phyloP scores from a whole-genome alignment of 2,888 invertebrate genomes.

The Orchesellides sinensis region DNA sequence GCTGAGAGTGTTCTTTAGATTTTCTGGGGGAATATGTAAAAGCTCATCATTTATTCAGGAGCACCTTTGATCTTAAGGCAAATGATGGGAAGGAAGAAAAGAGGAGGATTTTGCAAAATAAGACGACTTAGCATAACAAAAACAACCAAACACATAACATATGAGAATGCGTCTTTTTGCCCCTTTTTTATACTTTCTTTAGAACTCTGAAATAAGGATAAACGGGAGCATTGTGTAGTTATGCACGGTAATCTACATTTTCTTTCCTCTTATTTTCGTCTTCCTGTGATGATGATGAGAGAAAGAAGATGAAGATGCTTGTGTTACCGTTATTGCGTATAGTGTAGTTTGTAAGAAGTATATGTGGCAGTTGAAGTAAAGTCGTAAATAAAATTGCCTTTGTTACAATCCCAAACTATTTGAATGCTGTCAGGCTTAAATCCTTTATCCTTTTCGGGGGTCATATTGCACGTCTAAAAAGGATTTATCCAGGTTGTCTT shows the following conservation, averaged over 20 bases:
- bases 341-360: too few relatives aligned
- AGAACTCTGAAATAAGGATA: not conserved
- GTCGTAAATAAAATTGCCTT: constrained; percentile 57
- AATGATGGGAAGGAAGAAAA: constrained; percentile 43
- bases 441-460: constrained; percentile 11
- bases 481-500: not conserved
- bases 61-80: constrained; percentile 64
- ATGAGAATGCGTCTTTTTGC: too few relatives aligned
- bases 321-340: too few relatives aligned
- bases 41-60: constrained; percentile 66
- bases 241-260: not conserved
- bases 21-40: constrained; percentile 24
- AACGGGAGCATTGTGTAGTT: not conserved
- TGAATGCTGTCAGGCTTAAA: constrained; percentile 40
- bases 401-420: constrained; percentile 28
- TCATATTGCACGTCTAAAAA: not conserved
- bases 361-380: not conserved
- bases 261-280: not conserved
- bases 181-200: constrained; percentile 10
- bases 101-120: constrained; percentile 48
- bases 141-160: too few relatives aligned
- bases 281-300: not conserved
- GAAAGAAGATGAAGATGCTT: too few relatives aligned
- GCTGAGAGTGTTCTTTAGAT: constrained; percentile 8
- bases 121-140: not conserved